phyloP scores from a whole-genome alignment of 2,888 invertebrate genomes.

The Thecocarcelia acutangulata region DNA sequence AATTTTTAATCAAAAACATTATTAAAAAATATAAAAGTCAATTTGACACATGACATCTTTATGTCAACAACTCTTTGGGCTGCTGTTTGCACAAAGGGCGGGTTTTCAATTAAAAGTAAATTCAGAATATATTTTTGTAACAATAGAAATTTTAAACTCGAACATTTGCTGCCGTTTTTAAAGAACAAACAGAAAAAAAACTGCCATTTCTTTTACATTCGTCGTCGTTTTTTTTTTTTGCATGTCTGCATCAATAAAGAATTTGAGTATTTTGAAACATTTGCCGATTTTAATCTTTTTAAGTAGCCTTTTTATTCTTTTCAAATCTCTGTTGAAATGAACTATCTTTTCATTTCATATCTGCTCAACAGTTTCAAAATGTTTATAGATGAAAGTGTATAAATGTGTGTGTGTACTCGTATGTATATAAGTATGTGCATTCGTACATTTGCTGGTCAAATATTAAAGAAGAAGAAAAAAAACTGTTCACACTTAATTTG shows the following conservation, averaged over 20 bases:
- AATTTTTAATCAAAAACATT: neutral
- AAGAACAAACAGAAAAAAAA: neutral
- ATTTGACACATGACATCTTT: slow-evolving; percentile 79
- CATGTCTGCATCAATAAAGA: neutral
- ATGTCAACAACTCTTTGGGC: slow-evolving; percentile 70
- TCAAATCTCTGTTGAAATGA: slow-evolving; percentile 53
- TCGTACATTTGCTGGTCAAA: slow-evolving; percentile 57
- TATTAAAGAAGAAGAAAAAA: slow-evolving; percentile 8
- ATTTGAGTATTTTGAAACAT: slow-evolving; percentile 65
- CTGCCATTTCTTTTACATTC: slow-evolving; percentile 7
- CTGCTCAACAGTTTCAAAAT: slow-evolving; percentile 57
- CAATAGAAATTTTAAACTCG: slow-evolving; percentile 24
- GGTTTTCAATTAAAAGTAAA: neutral
- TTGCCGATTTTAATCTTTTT: slow-evolving; percentile 72
- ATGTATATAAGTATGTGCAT: slow-evolving; percentile 42
- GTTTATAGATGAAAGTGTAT: too few relatives aligned
- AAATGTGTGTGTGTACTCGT: too few relatives aligned
- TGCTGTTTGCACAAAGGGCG: slow-evolving; percentile 35
- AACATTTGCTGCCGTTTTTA: slow-evolving; percentile 46
- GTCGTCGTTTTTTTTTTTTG: slow-evolving; percentile 47
- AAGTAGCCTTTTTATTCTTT: slow-evolving; percentile 70
- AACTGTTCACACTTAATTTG: slow-evolving; percentile 79
- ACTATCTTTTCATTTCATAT: slow-evolving; percentile 46
- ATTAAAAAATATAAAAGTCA: slow-evolving; percentile 57
- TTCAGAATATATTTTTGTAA: slow-evolving; percentile 46